Conservation (phyloP, 2,888 invertebrate genomes). For the Cylloceria caligata region DNA sequence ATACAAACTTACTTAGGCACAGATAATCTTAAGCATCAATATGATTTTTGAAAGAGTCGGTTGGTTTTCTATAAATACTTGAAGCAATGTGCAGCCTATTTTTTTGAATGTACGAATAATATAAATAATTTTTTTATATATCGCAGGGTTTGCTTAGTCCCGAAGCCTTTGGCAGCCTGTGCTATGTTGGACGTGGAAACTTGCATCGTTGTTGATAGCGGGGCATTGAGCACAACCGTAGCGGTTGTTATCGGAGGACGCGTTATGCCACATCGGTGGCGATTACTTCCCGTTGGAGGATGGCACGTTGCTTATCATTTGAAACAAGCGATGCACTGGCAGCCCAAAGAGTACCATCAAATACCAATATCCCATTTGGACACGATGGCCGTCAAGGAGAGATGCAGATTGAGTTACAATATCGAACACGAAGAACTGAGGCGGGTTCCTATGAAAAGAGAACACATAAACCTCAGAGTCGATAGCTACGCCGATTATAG, state of each 20-base stretch:
- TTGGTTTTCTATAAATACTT: background rate
- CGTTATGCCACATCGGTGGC: constrained; percentile 82
- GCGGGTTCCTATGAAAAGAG: constrained; percentile 73
- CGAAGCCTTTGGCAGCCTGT: constrained; percentile 83
- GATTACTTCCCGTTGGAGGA: constrained; percentile 83
- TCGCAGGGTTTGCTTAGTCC: constrained; percentile 82
- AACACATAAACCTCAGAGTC: constrained; percentile 81
- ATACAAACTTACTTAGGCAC: too few species aligned
- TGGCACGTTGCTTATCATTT: constrained; percentile 84
- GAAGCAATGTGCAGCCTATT: background rate
- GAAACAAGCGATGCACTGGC: constrained; percentile 83
- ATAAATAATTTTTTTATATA: background rate
- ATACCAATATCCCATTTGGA: constrained; percentile 84
- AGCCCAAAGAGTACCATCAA: constrained; percentile 82
- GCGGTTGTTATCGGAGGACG: constrained; percentile 83
- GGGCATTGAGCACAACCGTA: constrained; percentile 84
- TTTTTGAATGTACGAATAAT: background rate
- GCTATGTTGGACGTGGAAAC: constrained; percentile 83
- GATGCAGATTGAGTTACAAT: constrained; percentile 83
- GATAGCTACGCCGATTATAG: constrained; percentile 81
- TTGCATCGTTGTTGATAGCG: constrained; percentile 84
- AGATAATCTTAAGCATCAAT: too few species aligned
- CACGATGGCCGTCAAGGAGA: constrained; percentile 82
- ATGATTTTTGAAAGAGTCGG: too few species aligned
- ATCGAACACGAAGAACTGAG: constrained; percentile 81